Evolutionary conservation across 2,888 invertebrate genomes (phyloP), one percentile per base, ranked within the genome.

Genomic region (Lepidonotus clava): DNA sequence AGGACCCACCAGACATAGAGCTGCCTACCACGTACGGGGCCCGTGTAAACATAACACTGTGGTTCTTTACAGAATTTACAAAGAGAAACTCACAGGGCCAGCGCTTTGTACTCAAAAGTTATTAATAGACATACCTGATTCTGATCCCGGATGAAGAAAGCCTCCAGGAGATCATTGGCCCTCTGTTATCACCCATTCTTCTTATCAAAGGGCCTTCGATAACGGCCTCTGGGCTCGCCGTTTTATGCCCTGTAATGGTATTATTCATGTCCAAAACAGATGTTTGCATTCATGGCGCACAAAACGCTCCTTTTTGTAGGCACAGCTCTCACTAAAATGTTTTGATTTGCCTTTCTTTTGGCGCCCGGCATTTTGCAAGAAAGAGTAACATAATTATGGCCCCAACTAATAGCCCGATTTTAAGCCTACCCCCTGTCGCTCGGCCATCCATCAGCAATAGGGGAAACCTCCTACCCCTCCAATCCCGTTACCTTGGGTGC

Each of bases 291-390:
- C 61, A 28, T 28, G 28, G 61, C 28, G 28, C 24, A 61, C 28
- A 61, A 61, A 61, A 61, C 61, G 24, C 61, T 61, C 8, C 61
- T 61, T 61, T 32, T 61, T 61, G 28, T 61, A n/a, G 61, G 28
- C 61, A 28, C n/a, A 61, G 61, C 28, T 61, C n/a, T n/a, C 61
- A 61, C 61, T 61, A 28, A 61, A 61, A 61, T 61, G 61, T 61
- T 61, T 61, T 61, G 61, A 61, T 61, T 61, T 24, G 2, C 61
- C 61, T 61, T 61, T 53, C 53, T 53, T 53, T 2, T 53, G 21
- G 21, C 2, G 53, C 53, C 18, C 21, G n/a, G 53, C n/a, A n/a
- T n/a, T n/a, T 53, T 53, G 53, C 21, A 18, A 53, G 53, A 18
- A 53, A n/a, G 21, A 53, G 53, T 53, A 53, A 53, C 21, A 53